A percentile compares a stretch with the other conserved stretches of the same genome.
These are phyloP conservation scores for Lysiphlebus fabarum DNA, from an alignment of 1,140 invertebrate species.

Conservation along the genomic window DNA sequence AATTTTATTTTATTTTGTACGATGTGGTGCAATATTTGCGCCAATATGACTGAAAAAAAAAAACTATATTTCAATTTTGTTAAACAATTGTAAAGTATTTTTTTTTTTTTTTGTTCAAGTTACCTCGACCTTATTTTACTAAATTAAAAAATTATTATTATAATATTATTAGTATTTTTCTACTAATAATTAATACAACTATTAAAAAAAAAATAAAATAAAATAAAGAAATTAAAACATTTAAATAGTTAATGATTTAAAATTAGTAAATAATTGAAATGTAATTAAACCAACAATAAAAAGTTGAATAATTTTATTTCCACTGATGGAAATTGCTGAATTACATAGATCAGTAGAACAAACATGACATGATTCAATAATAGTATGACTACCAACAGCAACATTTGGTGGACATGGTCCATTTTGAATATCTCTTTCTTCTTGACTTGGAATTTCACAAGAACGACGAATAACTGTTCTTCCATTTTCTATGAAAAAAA, in stretches of 20 bases:
- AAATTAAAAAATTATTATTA: too few relatives aligned
- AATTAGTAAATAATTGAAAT: too few relatives aligned
- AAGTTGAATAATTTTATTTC: slow-evolving; percentile 16
- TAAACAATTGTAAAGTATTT: too few relatives aligned
- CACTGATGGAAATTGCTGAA: slow-evolving; percentile 45
- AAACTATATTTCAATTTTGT: neutral
- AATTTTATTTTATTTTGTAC: slow-evolving; percentile 1
- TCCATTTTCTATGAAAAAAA: slow-evolving; percentile 52
- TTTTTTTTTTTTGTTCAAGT: too few relatives aligned
- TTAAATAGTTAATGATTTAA: too few relatives aligned
- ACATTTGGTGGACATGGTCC: slow-evolving; percentile 50
- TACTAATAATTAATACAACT: too few relatives aligned
- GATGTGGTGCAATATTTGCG: slow-evolving; percentile 9
- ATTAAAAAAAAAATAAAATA: too few relatives aligned
- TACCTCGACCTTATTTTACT: too few relatives aligned
- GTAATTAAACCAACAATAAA: neutral
- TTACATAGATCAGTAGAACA: slow-evolving; percentile 59
- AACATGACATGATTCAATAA: slow-evolving; percentile 57
- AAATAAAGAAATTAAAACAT: too few relatives aligned
- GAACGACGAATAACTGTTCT: slow-evolving; percentile 50
- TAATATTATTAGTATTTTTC: too few relatives aligned
- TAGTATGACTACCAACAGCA: slow-evolving; percentile 51
- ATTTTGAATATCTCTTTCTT: slow-evolving; percentile 52
- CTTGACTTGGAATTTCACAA: slow-evolving; percentile 58
- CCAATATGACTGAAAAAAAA: neutral